These are phyloP conservation scores for Tolypeutes matacus DNA, from an alignment of 2,797 vertebrate species.

Conservation along the genomic window DNA sequence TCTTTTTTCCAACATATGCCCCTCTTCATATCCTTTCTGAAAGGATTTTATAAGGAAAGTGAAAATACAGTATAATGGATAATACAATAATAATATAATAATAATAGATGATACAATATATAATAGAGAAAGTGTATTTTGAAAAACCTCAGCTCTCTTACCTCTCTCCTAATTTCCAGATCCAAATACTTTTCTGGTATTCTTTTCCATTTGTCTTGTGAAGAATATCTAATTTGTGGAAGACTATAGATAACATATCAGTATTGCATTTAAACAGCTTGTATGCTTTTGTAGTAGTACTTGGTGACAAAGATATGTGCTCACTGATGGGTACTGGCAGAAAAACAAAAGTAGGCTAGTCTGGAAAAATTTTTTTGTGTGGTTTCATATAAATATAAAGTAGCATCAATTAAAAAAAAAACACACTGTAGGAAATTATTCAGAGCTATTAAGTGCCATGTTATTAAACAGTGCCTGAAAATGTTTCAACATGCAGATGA, in stretches of 20 bases:
- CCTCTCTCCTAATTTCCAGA: neutral
- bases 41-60: neutral
- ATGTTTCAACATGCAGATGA: neutral
- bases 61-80: too few species aligned
- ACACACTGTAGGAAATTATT: neutral
- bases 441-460: neutral
- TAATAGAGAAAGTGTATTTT: neutral
- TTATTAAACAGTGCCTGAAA: slow-evolving; percentile 22
- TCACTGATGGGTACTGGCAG: neutral
- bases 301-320: neutral
- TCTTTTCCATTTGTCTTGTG: neutral
- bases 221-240: slow-evolving; percentile 19
- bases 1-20: neutral
- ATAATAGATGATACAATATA: too few species aligned
- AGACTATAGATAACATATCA: neutral
- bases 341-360: neutral
- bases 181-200: neutral
- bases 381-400: neutral
- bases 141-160: neutral
- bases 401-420: too few species aligned
- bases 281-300: neutral
- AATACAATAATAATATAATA: too few species aligned
- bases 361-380: neutral
- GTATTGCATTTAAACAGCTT: neutral
- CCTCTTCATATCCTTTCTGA: neutral